Evolutionary conservation across 2,888 invertebrate species (phyloP).

Genomic region (Leptura quadrifasciata): DNA sequence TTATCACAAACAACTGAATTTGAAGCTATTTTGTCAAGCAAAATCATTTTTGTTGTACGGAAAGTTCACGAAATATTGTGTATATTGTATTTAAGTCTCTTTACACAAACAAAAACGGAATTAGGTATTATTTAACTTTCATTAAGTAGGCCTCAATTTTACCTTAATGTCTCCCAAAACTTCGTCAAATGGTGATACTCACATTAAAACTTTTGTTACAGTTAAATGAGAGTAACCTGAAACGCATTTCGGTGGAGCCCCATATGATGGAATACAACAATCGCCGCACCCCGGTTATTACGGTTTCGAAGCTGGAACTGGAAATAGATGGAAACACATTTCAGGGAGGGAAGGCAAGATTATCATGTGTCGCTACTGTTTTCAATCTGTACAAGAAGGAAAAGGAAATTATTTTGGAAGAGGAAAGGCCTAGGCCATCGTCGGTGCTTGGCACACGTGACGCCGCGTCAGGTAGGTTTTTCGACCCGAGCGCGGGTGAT

Average conservation of each 20-base stretch:
- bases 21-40: not conserved
- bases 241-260: conserved; percentile 18
- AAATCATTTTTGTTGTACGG: not conserved
- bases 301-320: conserved; percentile 26
- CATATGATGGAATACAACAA: not conserved
- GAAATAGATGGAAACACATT: conserved; percentile 68
- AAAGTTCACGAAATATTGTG: not conserved
- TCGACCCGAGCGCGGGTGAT: not conserved
- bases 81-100: not conserved
- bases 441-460: conserved; percentile 84
- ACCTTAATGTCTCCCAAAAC: not conserved
- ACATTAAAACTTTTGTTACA: conserved; percentile 23
- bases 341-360: conserved; percentile 79
- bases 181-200: not conserved
- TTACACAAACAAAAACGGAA: conserved; percentile 14
- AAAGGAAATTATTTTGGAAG: conserved; percentile 80
- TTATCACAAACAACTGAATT: not conserved
- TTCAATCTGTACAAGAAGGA: conserved; percentile 81
- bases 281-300: conserved; percentile 22
- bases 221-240: conserved; percentile 34
- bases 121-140: conserved; percentile 22
- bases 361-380: conserved; percentile 81
- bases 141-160: conserved; percentile 10
- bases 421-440: conserved; percentile 85
- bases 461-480: conserved; percentile 74